phyloP scores from a whole-genome alignment of 2,113 vertebrate genomes.

The Hystrix cristata region DNA sequence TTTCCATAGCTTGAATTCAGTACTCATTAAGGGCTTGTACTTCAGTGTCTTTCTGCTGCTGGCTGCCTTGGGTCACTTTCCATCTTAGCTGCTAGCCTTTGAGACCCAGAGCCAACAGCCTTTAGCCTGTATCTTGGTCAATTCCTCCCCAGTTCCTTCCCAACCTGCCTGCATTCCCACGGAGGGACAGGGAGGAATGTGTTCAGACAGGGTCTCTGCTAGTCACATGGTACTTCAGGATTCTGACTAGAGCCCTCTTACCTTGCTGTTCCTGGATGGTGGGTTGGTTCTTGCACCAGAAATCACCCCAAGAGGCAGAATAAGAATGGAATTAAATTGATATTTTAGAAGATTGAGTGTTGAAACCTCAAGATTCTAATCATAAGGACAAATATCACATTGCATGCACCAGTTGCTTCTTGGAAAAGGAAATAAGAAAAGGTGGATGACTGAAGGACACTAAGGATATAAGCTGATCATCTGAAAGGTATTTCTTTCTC shows the following conservation, averaged over 20 bases:
- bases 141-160: not conserved
- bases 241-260: not conserved
- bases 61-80: not conserved
- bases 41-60: not conserved
- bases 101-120: not conserved
- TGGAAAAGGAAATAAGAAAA: constrained; percentile 24
- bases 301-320: not conserved
- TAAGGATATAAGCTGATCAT: not conserved
- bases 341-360: constrained; percentile 33
- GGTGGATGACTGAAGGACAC: not conserved
- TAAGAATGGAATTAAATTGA: not conserved
- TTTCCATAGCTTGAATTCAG: not conserved
- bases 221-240: not conserved
- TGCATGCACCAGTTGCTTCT: not conserved
- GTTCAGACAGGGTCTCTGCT: not conserved
- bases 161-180: not conserved
- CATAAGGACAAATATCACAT: not conserved
- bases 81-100: not conserved
- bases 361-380: constrained; percentile 36
- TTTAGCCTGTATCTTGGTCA: not conserved
- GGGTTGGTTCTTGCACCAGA: not conserved
- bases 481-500: constrained; percentile 21
- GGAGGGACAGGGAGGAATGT: not conserved
- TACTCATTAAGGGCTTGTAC: not conserved
- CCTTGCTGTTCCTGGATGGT: not conserved